These are phyloP conservation scores for Dyspetes luteomarginatus DNA, from an alignment of 2,888 invertebrate genomes.

Conservation along the genomic window DNA sequence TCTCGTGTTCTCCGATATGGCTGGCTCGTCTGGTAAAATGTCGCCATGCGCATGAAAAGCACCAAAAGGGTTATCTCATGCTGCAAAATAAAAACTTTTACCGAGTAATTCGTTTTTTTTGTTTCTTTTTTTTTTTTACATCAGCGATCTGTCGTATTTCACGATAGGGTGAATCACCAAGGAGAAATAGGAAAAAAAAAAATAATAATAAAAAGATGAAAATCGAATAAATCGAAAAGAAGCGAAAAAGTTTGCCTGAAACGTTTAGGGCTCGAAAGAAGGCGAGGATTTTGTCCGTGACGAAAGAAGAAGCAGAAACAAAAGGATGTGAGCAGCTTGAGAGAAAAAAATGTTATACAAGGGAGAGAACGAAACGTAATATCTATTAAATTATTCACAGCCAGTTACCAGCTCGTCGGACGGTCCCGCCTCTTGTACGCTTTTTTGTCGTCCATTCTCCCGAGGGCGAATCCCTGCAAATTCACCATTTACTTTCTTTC, in stretches of 20 bases:
- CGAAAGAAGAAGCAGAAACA: background rate
- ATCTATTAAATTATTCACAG: slow-evolving; percentile 79
- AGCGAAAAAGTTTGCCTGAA: slow-evolving; percentile 36
- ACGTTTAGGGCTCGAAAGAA: slow-evolving; percentile 45
- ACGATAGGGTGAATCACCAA: background rate
- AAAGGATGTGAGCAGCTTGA: slow-evolving; percentile 6
- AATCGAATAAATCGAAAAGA: background rate
- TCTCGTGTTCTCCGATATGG: background rate
- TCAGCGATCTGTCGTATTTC: background rate
- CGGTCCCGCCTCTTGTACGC: slow-evolving; percentile 72
- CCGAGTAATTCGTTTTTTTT: background rate
- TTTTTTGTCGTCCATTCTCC: slow-evolving; percentile 68
- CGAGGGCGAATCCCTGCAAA: slow-evolving; percentile 50
- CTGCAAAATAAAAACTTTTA: background rate
- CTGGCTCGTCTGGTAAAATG: background rate
- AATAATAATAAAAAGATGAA: slow-evolving; percentile 14
- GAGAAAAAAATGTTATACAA: slow-evolving; percentile 40
- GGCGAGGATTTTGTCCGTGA: slow-evolving; percentile 19
- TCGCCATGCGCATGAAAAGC: background rate
- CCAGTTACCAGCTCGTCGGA: slow-evolving; percentile 79
- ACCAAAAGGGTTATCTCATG: background rate
- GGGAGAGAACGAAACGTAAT: slow-evolving; percentile 70
- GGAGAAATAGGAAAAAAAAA: background rate
- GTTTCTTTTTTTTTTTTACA: background rate
- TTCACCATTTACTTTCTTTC: slow-evolving; percentile 35